Evolutionary conservation across 2,888 invertebrate species (phyloP), one percentile per base, ranked within the genome.

Genomic region (Zootermopsis nevadensis): DNA sequence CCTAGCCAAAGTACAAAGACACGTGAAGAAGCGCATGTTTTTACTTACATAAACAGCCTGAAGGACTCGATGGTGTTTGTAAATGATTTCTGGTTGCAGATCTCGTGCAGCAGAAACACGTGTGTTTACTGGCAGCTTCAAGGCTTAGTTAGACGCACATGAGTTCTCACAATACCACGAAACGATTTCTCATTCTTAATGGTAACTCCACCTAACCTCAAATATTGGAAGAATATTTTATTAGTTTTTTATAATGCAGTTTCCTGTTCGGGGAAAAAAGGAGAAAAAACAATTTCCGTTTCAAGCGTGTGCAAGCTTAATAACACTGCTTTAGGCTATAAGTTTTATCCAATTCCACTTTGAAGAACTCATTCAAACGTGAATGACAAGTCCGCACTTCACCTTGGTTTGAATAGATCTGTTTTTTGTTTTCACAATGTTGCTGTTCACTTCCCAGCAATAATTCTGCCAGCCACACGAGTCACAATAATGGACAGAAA

Each of bases 41-140:
- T 66, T 66, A 66, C 24, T 27, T 66, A n/a, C n/a, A n/a, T n/a
- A 22, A 66, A 66, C 24, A 66, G 66, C 66, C 66, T 66, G 24
- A 27, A 48, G 48, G 48, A 48, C 15, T 48, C 10, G 48, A 12
- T 12, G 10, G 66, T 27, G 22, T 66, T 66, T 66, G 66, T 66
- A 66, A 66, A 66, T 66, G 66, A 15, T 48, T 66, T 66, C 66
- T 66, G 24, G n/a, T 66, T 66, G 66, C 66, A 66, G n/a, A n/a
- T 66, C 66, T 66, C 66, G 66, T 66, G 66, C 66, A 66, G 66
- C 22, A 66, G 27, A 66, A 10, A 66, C 66, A 24, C 24, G 66
- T 66, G 8, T 66, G 66, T 66, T 66, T 66, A 66, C 24, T 7
- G 27, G 12, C 8, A 15, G 66, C 66, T 27, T 24, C 7, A 22